These are phyloP conservation scores for Channa maculata DNA, from an alignment of 2,113 vertebrate genomes.

Conservation along the genomic window DNA sequence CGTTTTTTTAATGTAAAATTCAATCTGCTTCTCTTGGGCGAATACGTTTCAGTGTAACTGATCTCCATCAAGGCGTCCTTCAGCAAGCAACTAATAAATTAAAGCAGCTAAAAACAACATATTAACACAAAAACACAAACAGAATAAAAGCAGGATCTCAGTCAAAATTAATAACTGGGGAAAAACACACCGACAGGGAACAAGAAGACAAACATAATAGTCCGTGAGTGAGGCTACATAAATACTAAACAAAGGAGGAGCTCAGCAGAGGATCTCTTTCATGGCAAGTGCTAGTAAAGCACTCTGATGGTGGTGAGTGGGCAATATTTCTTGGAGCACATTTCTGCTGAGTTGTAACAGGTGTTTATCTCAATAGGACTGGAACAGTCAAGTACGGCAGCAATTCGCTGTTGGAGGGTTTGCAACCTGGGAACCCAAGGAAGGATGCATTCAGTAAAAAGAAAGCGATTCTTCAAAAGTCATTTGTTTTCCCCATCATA, in stretches of 20 bases:
- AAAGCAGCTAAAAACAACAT: conserved; percentile 74
- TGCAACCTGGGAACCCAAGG: conserved; percentile 38
- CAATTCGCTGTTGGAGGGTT: conserved; percentile 48
- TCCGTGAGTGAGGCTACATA: conserved; percentile 69
- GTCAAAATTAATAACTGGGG: conserved; percentile 49
- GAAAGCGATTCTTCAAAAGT: conserved; percentile 60
- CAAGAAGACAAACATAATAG: conserved; percentile 53
- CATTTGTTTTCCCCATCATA: conserved; percentile 2
- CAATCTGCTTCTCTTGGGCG: conserved; percentile 40
- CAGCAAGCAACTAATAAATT: conserved; percentile 79
- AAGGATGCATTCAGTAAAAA: conserved; percentile 54
- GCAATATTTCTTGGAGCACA: conserved; percentile 55
- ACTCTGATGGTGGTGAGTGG: conserved; percentile 50
- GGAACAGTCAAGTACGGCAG: conserved; percentile 68
- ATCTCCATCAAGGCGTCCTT: conserved; percentile 62
- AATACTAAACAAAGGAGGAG: conserved; percentile 57
- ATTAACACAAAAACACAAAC: conserved; percentile 67
- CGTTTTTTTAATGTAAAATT: conserved; percentile 42
- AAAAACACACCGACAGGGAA: conserved; percentile 1
- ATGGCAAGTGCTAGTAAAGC: conserved; percentile 28
- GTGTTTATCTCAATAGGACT: conserved; percentile 54
- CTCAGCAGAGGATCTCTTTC: conserved; percentile 52
- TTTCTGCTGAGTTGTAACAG: conserved; percentile 55
- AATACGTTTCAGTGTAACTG: conserved; percentile 51
- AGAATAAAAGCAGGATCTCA: conserved; percentile 60